Percentiles rank a stretch among this genome's conserved stretches.
Evolutionary conservation across 1,140 invertebrate species (phyloP).

Genomic region (Cyphomyrmex costatus): DNA sequence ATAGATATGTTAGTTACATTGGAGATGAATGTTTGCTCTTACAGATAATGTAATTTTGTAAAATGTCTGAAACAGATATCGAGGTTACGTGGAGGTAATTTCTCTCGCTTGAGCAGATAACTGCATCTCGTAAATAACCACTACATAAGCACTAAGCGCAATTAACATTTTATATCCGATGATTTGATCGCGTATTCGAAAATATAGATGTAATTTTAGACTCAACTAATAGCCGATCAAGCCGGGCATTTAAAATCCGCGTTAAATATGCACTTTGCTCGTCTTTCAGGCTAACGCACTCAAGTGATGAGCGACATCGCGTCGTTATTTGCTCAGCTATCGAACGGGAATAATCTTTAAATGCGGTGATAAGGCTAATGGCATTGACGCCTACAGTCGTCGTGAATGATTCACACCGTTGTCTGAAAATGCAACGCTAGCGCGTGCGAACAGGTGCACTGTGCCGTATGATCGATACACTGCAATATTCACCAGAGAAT

Average conservation of each 20-base stretch:
- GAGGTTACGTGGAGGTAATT: neutral
- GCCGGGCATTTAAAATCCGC: neutral
- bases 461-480: conserved; percentile 14
- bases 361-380: conserved; percentile 63
- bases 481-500: conserved; percentile 49
- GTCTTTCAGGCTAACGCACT: conserved; percentile 20
- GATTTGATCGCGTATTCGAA: conserved; percentile 16
- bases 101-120: conserved; percentile 4
- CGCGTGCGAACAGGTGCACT: conserved; percentile 30
- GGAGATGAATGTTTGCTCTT: neutral
- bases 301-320: neutral
- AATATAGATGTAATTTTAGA: neutral
- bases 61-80: neutral
- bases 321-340: conserved; percentile 64
- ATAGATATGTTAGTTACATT: neutral
- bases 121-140: conserved; percentile 27
- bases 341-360: conserved; percentile 69
- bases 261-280: conserved; percentile 18
- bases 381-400: conserved; percentile 63
- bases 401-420: conserved; percentile 59
- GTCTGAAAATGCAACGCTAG: conserved; percentile 7
- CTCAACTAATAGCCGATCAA: neutral
- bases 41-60: neutral
- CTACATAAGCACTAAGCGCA: neutral
- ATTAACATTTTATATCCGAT: conserved; percentile 39